Conservation (phyloP, 1,140 invertebrate genomes). For the Zaprionus kolodkinae region DNA sequence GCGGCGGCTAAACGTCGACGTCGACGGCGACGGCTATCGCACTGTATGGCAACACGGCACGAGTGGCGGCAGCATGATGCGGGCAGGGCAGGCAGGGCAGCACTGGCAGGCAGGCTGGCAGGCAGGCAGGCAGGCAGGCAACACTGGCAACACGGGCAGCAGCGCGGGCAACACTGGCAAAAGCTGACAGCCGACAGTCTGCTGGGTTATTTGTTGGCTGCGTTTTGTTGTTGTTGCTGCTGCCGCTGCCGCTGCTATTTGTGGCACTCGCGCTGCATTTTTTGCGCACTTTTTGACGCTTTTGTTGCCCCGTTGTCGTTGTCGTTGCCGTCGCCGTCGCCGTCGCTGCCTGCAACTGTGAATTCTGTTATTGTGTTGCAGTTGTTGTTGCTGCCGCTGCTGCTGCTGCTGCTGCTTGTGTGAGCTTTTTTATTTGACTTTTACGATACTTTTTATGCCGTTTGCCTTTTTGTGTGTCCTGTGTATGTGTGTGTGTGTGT, state of each 20-base stretch:
- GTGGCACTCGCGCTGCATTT: slow-evolving; percentile 64
- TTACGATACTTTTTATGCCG: slow-evolving; percentile 77
- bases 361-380: slow-evolving; percentile 37
- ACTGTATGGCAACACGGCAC: slow-evolving; percentile 10
- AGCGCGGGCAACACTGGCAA: slow-evolving; percentile 67
- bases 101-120: slow-evolving; percentile 13
- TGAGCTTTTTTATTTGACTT: slow-evolving; percentile 65
- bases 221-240: slow-evolving; percentile 42
- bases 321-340: slow-evolving; percentile 30
- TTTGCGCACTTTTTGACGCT: slow-evolving; percentile 77
- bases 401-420: slow-evolving; percentile 37
- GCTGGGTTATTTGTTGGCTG: slow-evolving; percentile 57
- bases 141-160: slow-evolving; percentile 55
- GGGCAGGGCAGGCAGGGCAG: slow-evolving; percentile 42
- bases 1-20: slow-evolving; percentile 40
- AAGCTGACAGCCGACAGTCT: slow-evolving; percentile 58
- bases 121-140: slow-evolving; percentile 11
- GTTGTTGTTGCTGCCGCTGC: slow-evolving; percentile 18
- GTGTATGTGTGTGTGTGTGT: neutral
- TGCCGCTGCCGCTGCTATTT: slow-evolving; percentile 60
- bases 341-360: slow-evolving; percentile 29
- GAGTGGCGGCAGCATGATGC: slow-evolving; percentile 20
- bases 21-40: neutral
- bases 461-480: slow-evolving; percentile 66
- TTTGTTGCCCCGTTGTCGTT: slow-evolving; percentile 58